Base-by-base conservation (phyloP, 2,797 vertebrate genomes). In the Ctenopoma kingsleyae region DNA sequence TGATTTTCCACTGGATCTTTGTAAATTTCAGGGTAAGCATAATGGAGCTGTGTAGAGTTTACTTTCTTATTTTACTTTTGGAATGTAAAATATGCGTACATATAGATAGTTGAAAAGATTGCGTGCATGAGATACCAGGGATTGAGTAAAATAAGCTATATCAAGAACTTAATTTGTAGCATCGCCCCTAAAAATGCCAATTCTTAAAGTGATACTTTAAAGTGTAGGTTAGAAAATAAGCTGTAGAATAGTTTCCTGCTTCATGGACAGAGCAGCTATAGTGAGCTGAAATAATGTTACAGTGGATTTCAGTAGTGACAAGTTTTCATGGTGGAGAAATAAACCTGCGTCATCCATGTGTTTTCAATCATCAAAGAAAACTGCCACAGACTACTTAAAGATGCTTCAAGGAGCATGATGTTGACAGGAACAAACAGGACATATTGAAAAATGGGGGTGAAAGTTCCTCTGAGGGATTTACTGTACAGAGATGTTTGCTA, bases 111-210 rank as follows among this genome's bases (percentile, higher is more conserved):
- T 58, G 25, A 43, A 12, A 51, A 23, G n/a, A 36, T 58, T 49
- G 22, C 55, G 67, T 46, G 12, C 32, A 41, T 48, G 25, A 58
- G 0, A 84, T 49, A 72, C 63, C 81, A 82, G 76, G 77, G 67
- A 77, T 48, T 79, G 46, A 81, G 71, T 74, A 36, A 74, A 87
- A 89, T 91, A 90, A 87, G 89, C 87, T 89, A 87, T 75, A 43
- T 67, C 30, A 17, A 74, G 59, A 83, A 84, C 35, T 50, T 41
- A 70, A 71, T 77, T 74, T 80, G 57, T 80, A 71, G 65, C 52
- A 51, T 57, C 15, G 10, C 40, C 56, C 41, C 47, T 55, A 4
- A 65, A 75, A 80, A 63, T 38, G 2, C 12, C 25, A 41, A 36
- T 35, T 51, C 1, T 46, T 20, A 48, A 68, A 67, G 65, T 19